Base-by-base conservation (phyloP, 2,113 vertebrate species). In the Calonectris borealis region DNA sequence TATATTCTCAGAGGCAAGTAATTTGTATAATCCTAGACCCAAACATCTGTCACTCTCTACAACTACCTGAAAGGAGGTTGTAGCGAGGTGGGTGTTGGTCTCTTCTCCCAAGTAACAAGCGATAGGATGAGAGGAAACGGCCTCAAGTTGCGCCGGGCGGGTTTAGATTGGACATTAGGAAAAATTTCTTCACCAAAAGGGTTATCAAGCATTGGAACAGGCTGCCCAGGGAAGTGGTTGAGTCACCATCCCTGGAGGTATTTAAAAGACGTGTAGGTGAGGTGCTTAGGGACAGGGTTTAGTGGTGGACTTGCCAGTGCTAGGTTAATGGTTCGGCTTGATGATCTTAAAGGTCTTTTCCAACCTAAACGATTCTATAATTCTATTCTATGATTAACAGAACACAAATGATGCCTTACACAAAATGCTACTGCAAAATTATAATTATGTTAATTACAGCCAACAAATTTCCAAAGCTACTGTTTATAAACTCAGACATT, bases 401-500 rank as follows among this genome's bases (percentile, higher is more conserved):
- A 91, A 51, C 29, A 83, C 20, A 93, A 93, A 81, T 7, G 4
- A 55, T 0, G 24, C n/a, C 19, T 75, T 46, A 57, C 44, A 69
- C 57, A 88, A 92, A 92, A 55, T 11, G 24, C 61, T 81, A 44
- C 38, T 51, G 72, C 22, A 84, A 86, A 92, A 75, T 66, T 18
- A 13, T 34, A 80, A 78, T 38, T 0, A 0, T 65, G 34, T 57
- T 86, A 64, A 88, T 78, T 64, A 71, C 9, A 93, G 83, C 13
- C 76, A 95, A 69, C 14, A 22, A 38, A 64, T 71, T 81, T 62
- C 82, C n/a, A 36, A 86, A 93, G 26, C 38, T 48, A 60, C 34
- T 83, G 44, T 34, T 92, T 44, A 57, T 31, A 84, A 81, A 93
- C 71, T 86, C 61, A 86, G 42, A 89, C n/a, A 60, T 46, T 61